Conservation (phyloP, 2,113 vertebrate species). For the Rhipidura dahli region DNA sequence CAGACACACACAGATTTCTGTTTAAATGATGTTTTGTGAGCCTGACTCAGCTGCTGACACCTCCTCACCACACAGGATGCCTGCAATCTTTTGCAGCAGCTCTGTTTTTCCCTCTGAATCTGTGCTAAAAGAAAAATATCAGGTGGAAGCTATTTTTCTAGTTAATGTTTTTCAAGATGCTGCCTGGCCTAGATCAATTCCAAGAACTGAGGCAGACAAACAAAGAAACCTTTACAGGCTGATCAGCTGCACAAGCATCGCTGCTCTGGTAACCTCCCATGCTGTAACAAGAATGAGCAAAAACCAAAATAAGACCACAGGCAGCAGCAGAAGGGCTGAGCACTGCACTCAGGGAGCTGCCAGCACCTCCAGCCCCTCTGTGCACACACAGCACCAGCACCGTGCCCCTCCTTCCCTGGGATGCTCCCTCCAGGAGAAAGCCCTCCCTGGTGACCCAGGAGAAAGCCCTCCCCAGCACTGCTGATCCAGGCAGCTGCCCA, state of each 20-base stretch:
- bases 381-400: neutral
- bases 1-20: neutral
- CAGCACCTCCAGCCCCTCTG: neutral
- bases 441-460: neutral
- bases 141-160: constrained; percentile 34
- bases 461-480: neutral
- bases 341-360: neutral
- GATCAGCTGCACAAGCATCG: neutral
- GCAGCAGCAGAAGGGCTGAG: neutral
- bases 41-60: constrained; percentile 32
- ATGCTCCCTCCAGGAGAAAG: neutral
- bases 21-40: neutral
- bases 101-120: neutral
- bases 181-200: constrained; percentile 27
- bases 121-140: neutral
- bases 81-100: neutral
- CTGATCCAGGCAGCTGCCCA: neutral
- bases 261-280: constrained; percentile 29
- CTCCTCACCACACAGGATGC: constrained; percentile 13
- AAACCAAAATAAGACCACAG: constrained; percentile 25
- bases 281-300: neutral
- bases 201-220: constrained; percentile 40
- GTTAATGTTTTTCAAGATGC: constrained; percentile 43
- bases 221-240: constrained; percentile 26
- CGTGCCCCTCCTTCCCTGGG: rapidly evolving